Base-by-base conservation (phyloP, 2,888 invertebrate species). In the Ormyrus labotus region DNA sequence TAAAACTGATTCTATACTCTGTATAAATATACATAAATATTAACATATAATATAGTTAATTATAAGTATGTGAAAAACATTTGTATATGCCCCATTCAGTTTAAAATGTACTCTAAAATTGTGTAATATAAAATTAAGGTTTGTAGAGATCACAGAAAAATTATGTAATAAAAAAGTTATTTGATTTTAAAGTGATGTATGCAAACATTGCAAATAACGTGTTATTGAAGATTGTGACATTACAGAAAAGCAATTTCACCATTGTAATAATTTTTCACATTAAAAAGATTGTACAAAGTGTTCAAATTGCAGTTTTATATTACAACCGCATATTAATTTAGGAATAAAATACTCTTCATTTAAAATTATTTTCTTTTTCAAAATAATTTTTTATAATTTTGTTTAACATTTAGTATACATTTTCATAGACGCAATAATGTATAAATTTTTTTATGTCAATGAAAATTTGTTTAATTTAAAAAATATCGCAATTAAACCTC, bases 221-320 rank as follows among this genome's bases (percentile, higher is more conserved):
- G 82, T 85, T 83, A 78, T 85, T 81, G 71, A 78, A 83, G 68
- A 75, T 78, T 73, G 67, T 64, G 74, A 83, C 81, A 81, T 70
- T 82, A 84, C 47, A 69, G 50, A 75, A 53, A 81, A 82, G 55
- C 63, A 64, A 81, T 80, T 83, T 71, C 77, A 83, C 72, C 82
- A 69, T 81, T 84, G 82, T 84, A 84, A 82, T 80, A 63, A 58
- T 83, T 83, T 82, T 82, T 83, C 82, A 81, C 71, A 83, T 83
- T 81, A 83, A 82, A 80, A 71, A 81, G 80, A 83, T 82, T 85
- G 84, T 87, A 86, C 78, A 86, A 83, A 86, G 77, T 81, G 80
- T 85, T 84, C 83, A 83, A 81, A 83, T 81, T 85, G 65, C 81
- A 83, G 82, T 84, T 87, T 86, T 85, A 83, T 85, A 84, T 84